These are phyloP conservation scores for Linepithema humile DNA, from an alignment of 1,140 invertebrate species.

Conservation along the genomic window DNA sequence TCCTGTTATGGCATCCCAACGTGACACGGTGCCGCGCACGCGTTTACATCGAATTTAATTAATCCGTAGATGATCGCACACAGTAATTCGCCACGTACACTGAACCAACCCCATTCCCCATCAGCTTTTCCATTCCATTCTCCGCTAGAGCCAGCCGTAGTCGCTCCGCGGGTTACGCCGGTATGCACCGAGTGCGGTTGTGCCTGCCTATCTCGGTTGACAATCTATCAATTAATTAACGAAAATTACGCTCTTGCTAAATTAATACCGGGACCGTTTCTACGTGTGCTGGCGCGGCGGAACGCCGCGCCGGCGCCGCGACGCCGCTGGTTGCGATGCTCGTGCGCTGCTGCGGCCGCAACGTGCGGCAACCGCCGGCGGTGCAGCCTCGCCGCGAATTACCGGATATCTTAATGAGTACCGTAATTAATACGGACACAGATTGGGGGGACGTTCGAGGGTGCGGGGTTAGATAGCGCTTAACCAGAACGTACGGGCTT, in stretches of 20 bases:
- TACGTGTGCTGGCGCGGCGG: constrained; percentile 38
- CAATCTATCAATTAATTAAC: constrained; percentile 83
- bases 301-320: constrained; percentile 27
- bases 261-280: constrained; percentile 74
- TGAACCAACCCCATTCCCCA: constrained; percentile 34
- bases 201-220: constrained; percentile 78
- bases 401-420: constrained; percentile 84
- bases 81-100: constrained; percentile 67
- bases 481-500: constrained; percentile 79
- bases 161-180: constrained; percentile 19
- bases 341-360: constrained; percentile 43
- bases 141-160: constrained; percentile 1
- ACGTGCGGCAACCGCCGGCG: constrained; percentile 49
- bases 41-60: constrained; percentile 78
- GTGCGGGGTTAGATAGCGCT: constrained; percentile 74
- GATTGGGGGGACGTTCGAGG: constrained; percentile 79
- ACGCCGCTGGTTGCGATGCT: constrained; percentile 46
- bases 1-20: constrained; percentile 1
- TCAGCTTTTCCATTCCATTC: constrained; percentile 58
- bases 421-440: constrained; percentile 83
- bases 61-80: constrained; percentile 75
- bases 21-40: constrained; percentile 54
- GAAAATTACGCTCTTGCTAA: constrained; percentile 80
- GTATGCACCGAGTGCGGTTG: constrained; percentile 59
- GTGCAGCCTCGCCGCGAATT: constrained; percentile 70